Evolutionary conservation across 2,797 vertebrate species (phyloP), one percentile per base, ranked within the genome.

Genomic region (Galagoides demidoff): DNA sequence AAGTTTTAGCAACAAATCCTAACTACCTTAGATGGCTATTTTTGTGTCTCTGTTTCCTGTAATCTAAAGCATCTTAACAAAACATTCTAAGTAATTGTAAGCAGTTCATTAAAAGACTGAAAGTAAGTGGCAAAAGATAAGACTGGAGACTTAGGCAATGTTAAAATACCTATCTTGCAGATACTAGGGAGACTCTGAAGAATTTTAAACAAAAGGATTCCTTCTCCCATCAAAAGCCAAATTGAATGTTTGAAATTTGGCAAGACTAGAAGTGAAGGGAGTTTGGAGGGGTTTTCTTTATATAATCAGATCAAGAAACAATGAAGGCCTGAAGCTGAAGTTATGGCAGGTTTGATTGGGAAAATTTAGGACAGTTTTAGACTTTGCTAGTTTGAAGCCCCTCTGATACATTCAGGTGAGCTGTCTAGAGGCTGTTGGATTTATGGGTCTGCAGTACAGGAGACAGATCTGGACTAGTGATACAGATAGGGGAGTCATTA

Each of bases 291-390:
- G 49, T 52, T 66, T 86, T 89, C 77, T 68, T 55, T 20, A 22
- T 86, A 45, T 74, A 87, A 71, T 81, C 43, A 52, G 43, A 29
- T 55, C n/a, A 57, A 79, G 70, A 71, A 68, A 82, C 29, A 96
- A 70, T 27, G 45, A 86, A 93, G 34, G 17, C 27, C 70, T 66
- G 11, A 90, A 64, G 31, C 68, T 79, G 45, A 78, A 95, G n/a
- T 94, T 92, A 83, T 11, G 34, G n/a, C 43, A 81, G 27, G 13
- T 84, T 66, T 85, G 29, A 64, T 22, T 87, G 64, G 13, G 6
- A 94, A 93, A 90, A 31, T 94, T 10, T 49, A 39, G 83, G 43
- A n/a, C 3, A 91, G 34, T 87, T 90, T 85, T 81, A 93, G 83
- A 79, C 52, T 92, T 7, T 70, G 17, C 84, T 39, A 71, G n/a